Percentiles rank a stretch among this genome's conserved stretches.
These are phyloP conservation scores for Pycnomerus fuliginosus DNA, from an alignment of 2,888 invertebrate genomes.

Conservation along the genomic window DNA sequence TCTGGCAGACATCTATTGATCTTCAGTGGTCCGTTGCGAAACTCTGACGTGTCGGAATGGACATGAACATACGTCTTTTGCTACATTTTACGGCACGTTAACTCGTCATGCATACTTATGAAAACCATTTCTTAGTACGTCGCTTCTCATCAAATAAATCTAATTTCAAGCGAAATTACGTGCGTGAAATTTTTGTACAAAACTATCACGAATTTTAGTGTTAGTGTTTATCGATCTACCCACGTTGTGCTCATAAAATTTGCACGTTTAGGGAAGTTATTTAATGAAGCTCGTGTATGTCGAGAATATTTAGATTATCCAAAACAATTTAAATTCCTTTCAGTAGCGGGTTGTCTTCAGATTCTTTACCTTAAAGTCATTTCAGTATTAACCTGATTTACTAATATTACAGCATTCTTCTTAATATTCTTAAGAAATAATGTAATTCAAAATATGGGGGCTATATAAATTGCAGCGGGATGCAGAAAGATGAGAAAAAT, in stretches of 20 bases:
- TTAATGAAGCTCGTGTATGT: conserved; percentile 19
- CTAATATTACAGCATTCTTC: conserved; percentile 9
- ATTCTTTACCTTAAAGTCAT: conserved; percentile 9
- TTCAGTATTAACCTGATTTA: conserved; percentile 13
- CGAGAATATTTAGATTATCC: conserved; percentile 22
- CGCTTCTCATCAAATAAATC: conserved; percentile 27
- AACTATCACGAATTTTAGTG: conserved; percentile 16
- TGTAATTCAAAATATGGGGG: no score
- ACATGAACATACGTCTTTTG: conserved; percentile 33
- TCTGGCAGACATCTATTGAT: conserved; percentile 32
- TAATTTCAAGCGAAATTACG: conserved; percentile 17
- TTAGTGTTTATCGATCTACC: conserved; percentile 19
- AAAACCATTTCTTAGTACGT: conserved; percentile 28
- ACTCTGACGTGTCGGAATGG: conserved; percentile 32
- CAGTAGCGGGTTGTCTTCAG: conserved; percentile 17
- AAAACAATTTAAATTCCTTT: conserved; percentile 26
- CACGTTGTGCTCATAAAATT: conserved; percentile 19
- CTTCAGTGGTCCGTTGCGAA: conserved; percentile 29
- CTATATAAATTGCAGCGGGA: no score
- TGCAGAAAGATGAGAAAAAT: no score
- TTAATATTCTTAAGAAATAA: no score
- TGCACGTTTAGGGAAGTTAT: conserved; percentile 18
- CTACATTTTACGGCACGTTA: conserved; percentile 33
- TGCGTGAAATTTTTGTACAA: conserved; percentile 11
- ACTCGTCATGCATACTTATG: conserved; percentile 36